phyloP scores from a whole-genome alignment of 2,888 invertebrate genomes.

The Macropis europaea region DNA sequence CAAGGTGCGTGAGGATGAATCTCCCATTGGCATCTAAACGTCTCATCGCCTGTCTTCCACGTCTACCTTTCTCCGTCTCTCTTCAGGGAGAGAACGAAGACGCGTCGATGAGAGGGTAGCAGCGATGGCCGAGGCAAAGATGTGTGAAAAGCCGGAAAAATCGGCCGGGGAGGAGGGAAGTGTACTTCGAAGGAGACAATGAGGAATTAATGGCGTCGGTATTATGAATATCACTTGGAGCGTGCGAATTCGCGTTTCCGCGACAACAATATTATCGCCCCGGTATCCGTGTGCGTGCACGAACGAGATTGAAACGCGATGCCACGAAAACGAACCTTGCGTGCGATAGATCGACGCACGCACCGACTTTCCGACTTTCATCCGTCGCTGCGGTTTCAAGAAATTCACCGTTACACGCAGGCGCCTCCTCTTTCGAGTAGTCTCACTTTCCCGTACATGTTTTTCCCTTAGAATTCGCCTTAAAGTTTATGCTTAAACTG shows the following conservation, averaged over 20 bases:
- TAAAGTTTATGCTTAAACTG: too few relatives aligned
- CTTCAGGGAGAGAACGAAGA: neutral
- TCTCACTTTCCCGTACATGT: neutral
- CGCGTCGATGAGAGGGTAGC: neutral
- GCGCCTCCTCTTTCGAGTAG: neutral
- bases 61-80: too few relatives aligned
- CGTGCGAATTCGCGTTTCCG: slow-evolving; percentile 77
- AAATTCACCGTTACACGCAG: neutral
- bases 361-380: slow-evolving; percentile 56
- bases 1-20: too few relatives aligned
- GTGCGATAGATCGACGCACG: slow-evolving; percentile 46
- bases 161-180: slow-evolving; percentile 1
- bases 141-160: slow-evolving; percentile 12
- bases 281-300: slow-evolving; percentile 47
- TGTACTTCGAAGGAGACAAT: slow-evolving; percentile 69
- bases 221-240: slow-evolving; percentile 77
- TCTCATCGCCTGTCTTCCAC: too few relatives aligned
- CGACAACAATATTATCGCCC: slow-evolving; percentile 64
- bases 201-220: slow-evolving; percentile 75
- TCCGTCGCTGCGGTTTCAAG: slow-evolving; percentile 5
- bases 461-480: neutral
- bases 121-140: too few relatives aligned
- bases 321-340: slow-evolving; percentile 57
- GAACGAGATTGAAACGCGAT: slow-evolving; percentile 46
- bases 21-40: too few relatives aligned